phyloP scores from a whole-genome alignment of 2,888 invertebrate genomes.

The Meganola albula region DNA sequence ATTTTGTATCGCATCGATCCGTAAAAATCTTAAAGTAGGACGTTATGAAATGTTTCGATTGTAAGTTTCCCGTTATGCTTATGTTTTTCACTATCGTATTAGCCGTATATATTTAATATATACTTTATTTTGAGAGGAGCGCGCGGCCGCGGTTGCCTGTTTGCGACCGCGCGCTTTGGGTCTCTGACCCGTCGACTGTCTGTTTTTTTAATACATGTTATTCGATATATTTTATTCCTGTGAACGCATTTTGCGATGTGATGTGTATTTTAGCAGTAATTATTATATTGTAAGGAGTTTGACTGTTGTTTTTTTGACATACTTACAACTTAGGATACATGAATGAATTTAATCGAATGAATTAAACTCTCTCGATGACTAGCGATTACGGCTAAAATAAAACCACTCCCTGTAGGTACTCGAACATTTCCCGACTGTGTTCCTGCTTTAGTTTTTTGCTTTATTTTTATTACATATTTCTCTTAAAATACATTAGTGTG shows the following conservation, averaged over 20 bases:
- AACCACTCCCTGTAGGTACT: conserved; percentile 64
- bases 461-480: conserved; percentile 73
- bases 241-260: conserved; percentile 87
- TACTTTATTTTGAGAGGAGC: conserved; percentile 55
- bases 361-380: conserved; percentile 57
- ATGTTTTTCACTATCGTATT: conserved; percentile 69
- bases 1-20: conserved; percentile 77
- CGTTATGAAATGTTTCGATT: conserved; percentile 78
- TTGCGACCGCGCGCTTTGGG: conserved; percentile 66
- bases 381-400: conserved; percentile 71
- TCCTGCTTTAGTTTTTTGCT: conserved; percentile 78
- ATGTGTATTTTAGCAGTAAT: conserved; percentile 80
- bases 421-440: conserved; percentile 76
- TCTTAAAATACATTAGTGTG: conserved; percentile 74
- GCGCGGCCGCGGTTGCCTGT: conserved; percentile 74
- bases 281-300: conserved; percentile 78
- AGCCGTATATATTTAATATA: conserved; percentile 73
- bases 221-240: conserved; percentile 88
- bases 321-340: conserved; percentile 75
- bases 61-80: conserved; percentile 78
- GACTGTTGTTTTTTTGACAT: conserved; percentile 77
- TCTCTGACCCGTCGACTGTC: conserved; percentile 63
- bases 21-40: conserved; percentile 78
- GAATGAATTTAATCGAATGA: conserved; percentile 64
- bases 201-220: conserved; percentile 79